phyloP scores from a whole-genome alignment of 2,888 invertebrate genomes.

The Polyommatus icarus region DNA sequence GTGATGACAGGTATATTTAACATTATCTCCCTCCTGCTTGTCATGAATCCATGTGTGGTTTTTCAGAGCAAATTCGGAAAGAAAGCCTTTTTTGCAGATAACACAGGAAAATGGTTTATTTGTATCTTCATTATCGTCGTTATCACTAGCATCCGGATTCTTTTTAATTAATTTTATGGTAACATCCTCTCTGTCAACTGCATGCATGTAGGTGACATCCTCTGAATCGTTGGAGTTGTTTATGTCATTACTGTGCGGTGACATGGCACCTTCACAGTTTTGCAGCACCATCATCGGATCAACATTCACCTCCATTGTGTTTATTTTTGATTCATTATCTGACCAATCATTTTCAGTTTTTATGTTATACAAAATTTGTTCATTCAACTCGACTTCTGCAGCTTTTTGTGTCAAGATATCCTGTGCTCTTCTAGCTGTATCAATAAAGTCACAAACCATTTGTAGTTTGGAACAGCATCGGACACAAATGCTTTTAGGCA shows the following conservation, averaged over 20 bases:
- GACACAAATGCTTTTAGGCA: slow-evolving; percentile 85
- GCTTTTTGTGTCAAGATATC: slow-evolving; percentile 73
- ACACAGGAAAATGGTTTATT: slow-evolving; percentile 78
- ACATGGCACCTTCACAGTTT: slow-evolving; percentile 68
- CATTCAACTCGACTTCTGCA: slow-evolving; percentile 54
- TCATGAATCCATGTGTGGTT: slow-evolving; percentile 82
- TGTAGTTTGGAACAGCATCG: slow-evolving; percentile 83
- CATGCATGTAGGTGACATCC: slow-evolving; percentile 54
- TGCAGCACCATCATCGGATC: slow-evolving; percentile 86
- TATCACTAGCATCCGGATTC: slow-evolving; percentile 35
- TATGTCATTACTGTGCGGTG: slow-evolving; percentile 46
- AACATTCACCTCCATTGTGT: slow-evolving; percentile 84
- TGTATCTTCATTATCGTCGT: slow-evolving; percentile 42
- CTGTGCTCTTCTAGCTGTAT: slow-evolving; percentile 83
- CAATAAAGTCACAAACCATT: slow-evolving; percentile 84
- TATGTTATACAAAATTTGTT: slow-evolving; percentile 37
- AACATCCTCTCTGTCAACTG: slow-evolving; percentile 49
- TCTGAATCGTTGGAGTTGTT: slow-evolving; percentile 45
- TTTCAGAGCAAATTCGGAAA: slow-evolving; percentile 80
- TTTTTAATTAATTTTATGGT: slow-evolving; percentile 63
- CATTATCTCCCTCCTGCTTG: slow-evolving; percentile 53
- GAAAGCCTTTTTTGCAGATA: slow-evolving; percentile 78
- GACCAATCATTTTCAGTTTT: slow-evolving; percentile 46
- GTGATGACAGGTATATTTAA: slow-evolving; percentile 74
- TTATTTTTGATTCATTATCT: slow-evolving; percentile 56